Evolutionary conservation across 64 coral and sea anemone species (phyloP), one percentile per base, ranked within the genome.

Genomic region (Stichodactyla mertensii): DNA sequence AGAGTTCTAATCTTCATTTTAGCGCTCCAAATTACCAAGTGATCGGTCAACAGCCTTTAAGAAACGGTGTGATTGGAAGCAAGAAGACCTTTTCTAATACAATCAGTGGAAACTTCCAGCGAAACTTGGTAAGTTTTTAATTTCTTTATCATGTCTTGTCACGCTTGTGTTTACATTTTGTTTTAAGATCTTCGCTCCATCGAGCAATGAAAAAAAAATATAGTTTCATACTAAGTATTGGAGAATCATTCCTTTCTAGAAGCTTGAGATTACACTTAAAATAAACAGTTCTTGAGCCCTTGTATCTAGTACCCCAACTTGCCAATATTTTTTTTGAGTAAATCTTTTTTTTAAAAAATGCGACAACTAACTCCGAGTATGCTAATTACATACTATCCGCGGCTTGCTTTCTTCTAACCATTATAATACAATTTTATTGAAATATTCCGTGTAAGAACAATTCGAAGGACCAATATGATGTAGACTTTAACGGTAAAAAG

Each of bases 1-100:
- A 97, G 55, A 90, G 92, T 45, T 55, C 91, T 19, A 88, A 89
- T 89, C 86, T 93, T 24, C 86, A 97, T 64, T 86, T 85, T 51
- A 91, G 79, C 69, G 79, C 84, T 84, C 78, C 89, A 28, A 86
- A n/a, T 18, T 79, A 86, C 11, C 85, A 91, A 55, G 85, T 79
- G 24, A 86, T 83, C 26, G 15, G 54, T 0, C 90, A 91, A 87
- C 28, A 86, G 23, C 80, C 77, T 27, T 59, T 62, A 24, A 54
- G 78, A 83, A 82, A 71, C 59, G 61, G 58, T 64, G 79, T 71
- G 16, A 77, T 82, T 52, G 62, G 61, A 52, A 87, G 22, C 24
- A 87, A 55, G 24, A 4, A 22, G 2, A 36, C 7, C 60, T 58
- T 16, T 55, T 56, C 55, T 60, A 27, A 15, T 14, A 22, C 5